Evolutionary conservation across 2,888 invertebrate genomes (phyloP), one percentile per base, ranked within the genome.

Genomic region (Koerneria pararmatus): DNA sequence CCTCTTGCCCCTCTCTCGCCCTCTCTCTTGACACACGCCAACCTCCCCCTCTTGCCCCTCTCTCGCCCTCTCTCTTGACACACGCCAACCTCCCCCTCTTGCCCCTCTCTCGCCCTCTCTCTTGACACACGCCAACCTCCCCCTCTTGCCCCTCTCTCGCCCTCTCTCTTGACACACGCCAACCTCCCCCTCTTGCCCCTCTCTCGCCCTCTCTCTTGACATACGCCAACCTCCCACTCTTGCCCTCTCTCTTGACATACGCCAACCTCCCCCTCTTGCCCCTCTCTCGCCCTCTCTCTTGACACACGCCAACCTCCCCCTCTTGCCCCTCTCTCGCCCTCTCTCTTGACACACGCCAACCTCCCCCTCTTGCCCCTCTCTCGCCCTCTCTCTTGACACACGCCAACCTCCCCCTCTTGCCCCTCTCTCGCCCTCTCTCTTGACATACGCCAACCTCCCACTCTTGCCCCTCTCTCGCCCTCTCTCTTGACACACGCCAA

Each of bases 161-260:
- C 37, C 48, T 49, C 49, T 49, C 49, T 56, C 56, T 56, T 11
- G n/a, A n/a, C n/a, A n/a, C n/a, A n/a, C n/a, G n/a, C n/a, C n/a
- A n/a, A n/a, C n/a, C n/a, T n/a, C n/a, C n/a, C n/a, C n/a, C n/a
- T n/a, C n/a, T n/a, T n/a, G n/a, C n/a, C n/a, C n/a, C n/a, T n/a
- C n/a, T n/a, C n/a, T n/a, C n/a, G n/a, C 11, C 49, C 61, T 24
- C 59, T 41, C 24, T 54, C 24, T 24, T 29, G n/a, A n/a, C 53
- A 37, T 62, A 37, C 62, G 51, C 34, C 32, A 51, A 62, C n/a
- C 49, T 48, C 49, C 49, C 34, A 8, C 35, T 61, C 29, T 49
- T 51, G 61, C 49, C 5, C 49, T 49, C 35, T 37, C n/a, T 22
- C 51, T 19, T 41, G 35, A 34, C 27, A 27, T 27, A 35, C 31